Conservation (phyloP, 2,113 vertebrate genomes). For the Triplophysa tibetana region DNA sequence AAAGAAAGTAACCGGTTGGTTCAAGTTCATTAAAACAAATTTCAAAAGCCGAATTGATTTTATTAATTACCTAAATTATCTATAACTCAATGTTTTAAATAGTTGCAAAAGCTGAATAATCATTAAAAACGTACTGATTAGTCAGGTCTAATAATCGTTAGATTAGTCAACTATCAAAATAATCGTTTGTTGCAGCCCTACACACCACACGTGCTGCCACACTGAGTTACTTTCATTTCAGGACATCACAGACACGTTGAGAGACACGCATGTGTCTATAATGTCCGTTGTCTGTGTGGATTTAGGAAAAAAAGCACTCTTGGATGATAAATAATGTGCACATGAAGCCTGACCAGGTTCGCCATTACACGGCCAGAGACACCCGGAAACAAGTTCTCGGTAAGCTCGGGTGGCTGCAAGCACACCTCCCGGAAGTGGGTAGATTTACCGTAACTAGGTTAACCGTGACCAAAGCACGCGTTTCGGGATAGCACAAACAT, state of each 20-base stretch:
- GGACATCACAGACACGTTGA: not conserved
- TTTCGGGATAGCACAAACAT: slow-evolving; percentile 18
- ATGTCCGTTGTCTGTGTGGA: not conserved
- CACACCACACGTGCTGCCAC: not conserved
- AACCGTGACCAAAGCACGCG: slow-evolving; percentile 25
- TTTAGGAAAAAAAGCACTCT: not conserved
- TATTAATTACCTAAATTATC: too few relatives aligned
- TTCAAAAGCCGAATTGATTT: too few relatives aligned
- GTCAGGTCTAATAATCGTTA: too few relatives aligned
- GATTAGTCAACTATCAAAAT: too few relatives aligned
- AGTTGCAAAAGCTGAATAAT: too few relatives aligned
- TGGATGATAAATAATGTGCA: not conserved
- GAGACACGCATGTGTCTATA: too few relatives aligned
- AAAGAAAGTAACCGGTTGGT: too few relatives aligned
- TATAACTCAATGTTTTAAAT: too few relatives aligned
- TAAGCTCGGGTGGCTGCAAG: slow-evolving; percentile 24
- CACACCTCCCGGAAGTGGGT: slow-evolving; percentile 55
- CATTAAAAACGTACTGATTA: too few relatives aligned
- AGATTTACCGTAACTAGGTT: slow-evolving; percentile 43
- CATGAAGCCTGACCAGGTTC: not conserved
- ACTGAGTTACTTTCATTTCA: not conserved
- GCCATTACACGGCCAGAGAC: slow-evolving; percentile 10
- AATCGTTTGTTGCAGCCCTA: too few relatives aligned
- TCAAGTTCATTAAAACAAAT: too few relatives aligned
- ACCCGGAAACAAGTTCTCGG: slow-evolving; percentile 43